phyloP scores from a whole-genome alignment of 2,888 invertebrate genomes.

The Macrosoma leucophasiata region DNA sequence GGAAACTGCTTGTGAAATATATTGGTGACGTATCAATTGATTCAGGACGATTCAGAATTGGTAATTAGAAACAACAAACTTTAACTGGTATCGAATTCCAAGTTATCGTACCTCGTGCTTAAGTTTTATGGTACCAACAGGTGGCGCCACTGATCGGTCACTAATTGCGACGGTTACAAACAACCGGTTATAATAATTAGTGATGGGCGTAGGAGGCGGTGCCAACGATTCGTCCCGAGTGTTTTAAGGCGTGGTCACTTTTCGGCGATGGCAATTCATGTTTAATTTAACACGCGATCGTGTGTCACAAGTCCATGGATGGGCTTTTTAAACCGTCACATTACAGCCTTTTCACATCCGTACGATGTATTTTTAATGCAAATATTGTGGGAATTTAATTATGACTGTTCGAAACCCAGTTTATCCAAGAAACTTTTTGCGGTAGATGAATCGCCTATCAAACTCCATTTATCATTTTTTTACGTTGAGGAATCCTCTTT shows the following conservation, averaged over 20 bases:
- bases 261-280: conserved; percentile 41
- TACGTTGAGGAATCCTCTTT: no score
- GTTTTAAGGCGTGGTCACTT: conserved; percentile 43
- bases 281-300: conserved; percentile 36
- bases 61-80: no score
- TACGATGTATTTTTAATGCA: conserved; percentile 1
- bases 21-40: no score
- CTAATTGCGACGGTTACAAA: conserved; percentile 61
- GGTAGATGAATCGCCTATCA: no score
- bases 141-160: conserved; percentile 54
- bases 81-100: not conserved
- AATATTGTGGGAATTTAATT: not conserved
- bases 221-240: conserved; percentile 28
- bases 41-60: no score
- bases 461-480: no score
- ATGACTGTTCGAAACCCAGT: not conserved
- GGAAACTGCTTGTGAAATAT: no score
- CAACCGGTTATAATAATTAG: conserved; percentile 73
- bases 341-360: no score
- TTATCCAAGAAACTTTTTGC: no score
- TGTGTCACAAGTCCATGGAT: conserved; percentile 21
- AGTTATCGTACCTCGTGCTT: conserved; percentile 8
- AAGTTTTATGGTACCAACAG: conserved; percentile 43
- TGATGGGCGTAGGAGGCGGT: conserved; percentile 64
- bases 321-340: conserved; percentile 15